Conservation (phyloP, 2,113 vertebrate genomes). For the Bambusicola thoracicus region DNA sequence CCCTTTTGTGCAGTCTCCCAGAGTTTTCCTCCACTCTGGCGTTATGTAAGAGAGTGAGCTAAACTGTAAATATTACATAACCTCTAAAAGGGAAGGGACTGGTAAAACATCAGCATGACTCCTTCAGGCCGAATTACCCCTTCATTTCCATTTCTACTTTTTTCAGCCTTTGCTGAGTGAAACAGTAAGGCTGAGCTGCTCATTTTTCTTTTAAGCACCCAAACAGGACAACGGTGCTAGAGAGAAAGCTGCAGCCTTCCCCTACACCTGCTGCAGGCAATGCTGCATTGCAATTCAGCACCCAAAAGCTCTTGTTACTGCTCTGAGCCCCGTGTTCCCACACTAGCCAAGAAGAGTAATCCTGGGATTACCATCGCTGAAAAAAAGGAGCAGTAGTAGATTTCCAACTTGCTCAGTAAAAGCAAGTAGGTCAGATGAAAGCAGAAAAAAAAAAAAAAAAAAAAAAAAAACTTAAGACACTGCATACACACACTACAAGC, state of each 20-base stretch:
- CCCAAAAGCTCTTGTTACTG: accelerated
- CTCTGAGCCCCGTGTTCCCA: not conserved
- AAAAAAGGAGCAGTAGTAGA: not conserved
- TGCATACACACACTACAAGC: not conserved
- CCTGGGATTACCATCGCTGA: not conserved
- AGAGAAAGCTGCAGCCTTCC: not conserved
- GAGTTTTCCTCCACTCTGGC: not conserved
- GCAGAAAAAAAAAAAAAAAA: no score
- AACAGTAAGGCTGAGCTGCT: not conserved
- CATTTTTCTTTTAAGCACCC: not conserved
- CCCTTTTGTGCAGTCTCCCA: not conserved
- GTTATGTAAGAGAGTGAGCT: slow-evolving; percentile 42
- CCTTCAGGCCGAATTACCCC: not conserved
- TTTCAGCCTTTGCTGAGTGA: not conserved
- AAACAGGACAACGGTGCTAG: not conserved
- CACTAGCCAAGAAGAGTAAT: not conserved
- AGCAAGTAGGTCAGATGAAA: not conserved
- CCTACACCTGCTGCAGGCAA: not conserved
- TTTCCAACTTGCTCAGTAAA: not conserved
- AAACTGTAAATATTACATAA: slow-evolving; percentile 53
- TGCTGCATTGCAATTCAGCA: not conserved
- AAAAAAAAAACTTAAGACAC: not conserved
- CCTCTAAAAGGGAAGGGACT: not conserved
- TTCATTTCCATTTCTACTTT: not conserved
- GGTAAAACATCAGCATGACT: not conserved